phyloP scores from a whole-genome alignment of 2,888 invertebrate species.

The Napeogenes sylphis region DNA sequence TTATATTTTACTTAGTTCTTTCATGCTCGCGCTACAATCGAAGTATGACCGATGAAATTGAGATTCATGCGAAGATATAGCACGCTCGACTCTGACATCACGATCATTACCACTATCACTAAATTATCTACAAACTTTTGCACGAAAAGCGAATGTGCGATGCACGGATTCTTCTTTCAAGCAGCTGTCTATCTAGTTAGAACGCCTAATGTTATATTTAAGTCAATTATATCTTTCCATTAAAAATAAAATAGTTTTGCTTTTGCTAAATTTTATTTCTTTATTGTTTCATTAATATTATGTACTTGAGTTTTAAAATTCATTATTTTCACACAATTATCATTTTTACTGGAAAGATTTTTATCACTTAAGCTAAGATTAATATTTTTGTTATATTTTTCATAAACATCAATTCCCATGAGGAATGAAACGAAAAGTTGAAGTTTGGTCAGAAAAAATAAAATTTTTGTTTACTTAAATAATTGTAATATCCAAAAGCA shows the following conservation, averaged over 20 bases:
- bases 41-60: constrained; percentile 24
- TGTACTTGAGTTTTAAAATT: constrained; percentile 1
- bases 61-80: constrained; percentile 64
- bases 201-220: constrained; percentile 73
- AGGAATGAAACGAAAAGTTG: constrained; percentile 77
- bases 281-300: constrained; percentile 1
- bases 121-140: constrained; percentile 66
- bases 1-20: constrained; percentile 24
- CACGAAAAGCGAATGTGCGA: constrained; percentile 77
- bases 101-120: constrained; percentile 69
- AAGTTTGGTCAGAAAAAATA: constrained; percentile 43
- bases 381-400: constrained; percentile 57
- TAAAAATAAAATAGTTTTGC: constrained; percentile 33
- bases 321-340: constrained; percentile 15
- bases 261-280: constrained; percentile 18
- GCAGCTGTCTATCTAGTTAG: constrained; percentile 77
- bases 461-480: constrained; percentile 38
- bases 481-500: constrained; percentile 72
- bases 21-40: constrained; percentile 25
- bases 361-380: constrained; percentile 67
- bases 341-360: constrained; percentile 65
- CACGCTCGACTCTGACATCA: constrained; percentile 66
- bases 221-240: constrained; percentile 62
- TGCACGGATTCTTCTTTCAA: constrained; percentile 77
- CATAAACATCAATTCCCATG: constrained; percentile 68